Base-by-base conservation (phyloP, 2,888 invertebrate species). In the Coleophora deauratella region DNA sequence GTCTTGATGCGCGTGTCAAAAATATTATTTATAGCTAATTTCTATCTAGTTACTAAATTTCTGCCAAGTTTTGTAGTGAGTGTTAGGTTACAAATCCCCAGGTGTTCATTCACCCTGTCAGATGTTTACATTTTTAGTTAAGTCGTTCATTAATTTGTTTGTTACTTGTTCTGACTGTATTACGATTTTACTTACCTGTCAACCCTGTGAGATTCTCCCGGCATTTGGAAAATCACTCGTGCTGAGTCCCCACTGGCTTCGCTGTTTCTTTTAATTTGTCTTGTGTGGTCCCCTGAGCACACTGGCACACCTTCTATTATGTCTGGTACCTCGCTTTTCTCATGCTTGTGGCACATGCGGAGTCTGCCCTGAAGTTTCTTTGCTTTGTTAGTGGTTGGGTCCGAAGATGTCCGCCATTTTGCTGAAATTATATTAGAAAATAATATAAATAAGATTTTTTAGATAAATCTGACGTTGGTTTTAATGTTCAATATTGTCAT, bases 231-330 rank as follows among this genome's bases (percentile, higher is more conserved):
- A n/a, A 62, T 66, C 1, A 78, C 73, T 52, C 76, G 67, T 27
- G 62, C 59, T 1, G 70, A 54, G 2, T 76, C 76, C 1, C 50
- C 43, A 9, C 47, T 13, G 4, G 43, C 45, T 9, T 70, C 62
- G 1, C 66, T 67, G 43, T 59, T 71, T 38, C 66, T 64, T 52
- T 74, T 77, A 27, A 59, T 56, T 41, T 68, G 68, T 12, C 71
- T 60, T 7, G 61, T 60, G 39, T 75, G 69, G 38, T 79, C 79
- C 6, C 72, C 75, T 0, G 81, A 73, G 43, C 86, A 86, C 1
- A 82, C 86, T 0, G 86, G 86, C 2, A 87, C 86, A 0, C 84
- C 86, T 43, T 87, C 86, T 13, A 87, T 87, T 2, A 87, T 87
- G 42, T 87, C 86, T 1, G 86, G 86, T 3, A 86, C 86, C 51